Percentiles rank a stretch among this genome's conserved stretches.
These are phyloP conservation scores for Charadrius vociferus DNA, from an alignment of 2,113 vertebrate genomes.

Conservation along the genomic window DNA sequence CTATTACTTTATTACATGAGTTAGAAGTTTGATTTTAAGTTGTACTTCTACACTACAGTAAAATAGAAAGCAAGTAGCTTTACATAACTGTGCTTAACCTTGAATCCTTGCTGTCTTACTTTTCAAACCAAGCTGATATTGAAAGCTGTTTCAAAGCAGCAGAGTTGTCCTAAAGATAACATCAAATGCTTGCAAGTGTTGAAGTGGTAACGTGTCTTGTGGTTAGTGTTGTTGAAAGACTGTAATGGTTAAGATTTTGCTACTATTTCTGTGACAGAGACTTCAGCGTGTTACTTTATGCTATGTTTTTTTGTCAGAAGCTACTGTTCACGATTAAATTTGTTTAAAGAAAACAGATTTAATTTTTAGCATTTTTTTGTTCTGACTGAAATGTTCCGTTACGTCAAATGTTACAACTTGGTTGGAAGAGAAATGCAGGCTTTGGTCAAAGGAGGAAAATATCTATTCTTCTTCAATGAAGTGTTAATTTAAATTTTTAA, in stretches of 20 bases:
- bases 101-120: not conserved
- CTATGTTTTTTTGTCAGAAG: conserved; percentile 40
- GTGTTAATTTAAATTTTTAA: not conserved
- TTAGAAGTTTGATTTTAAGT: not conserved
- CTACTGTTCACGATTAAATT: conserved; percentile 21
- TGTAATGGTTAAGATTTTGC: conserved; percentile 16
- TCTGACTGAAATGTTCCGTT: not conserved
- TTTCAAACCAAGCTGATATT: not conserved
- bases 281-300: conserved; percentile 1
- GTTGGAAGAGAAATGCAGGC: not conserved
- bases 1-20: not conserved
- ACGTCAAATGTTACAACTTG: not conserved
- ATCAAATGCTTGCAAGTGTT: not conserved
- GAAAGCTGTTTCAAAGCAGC: not conserved
- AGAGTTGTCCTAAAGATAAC: not conserved
- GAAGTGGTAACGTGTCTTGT: not conserved
- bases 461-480: not conserved
- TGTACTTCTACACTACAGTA: not conserved
- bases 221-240: conserved; percentile 56
- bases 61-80: not conserved
- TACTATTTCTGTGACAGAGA: not conserved
- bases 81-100: not conserved
- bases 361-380: not conserved
- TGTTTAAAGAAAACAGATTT: not conserved
- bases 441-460: not conserved